Evolutionary conservation across 2,888 invertebrate species (phyloP).

Genomic region (Quadroppia sp.): DNA sequence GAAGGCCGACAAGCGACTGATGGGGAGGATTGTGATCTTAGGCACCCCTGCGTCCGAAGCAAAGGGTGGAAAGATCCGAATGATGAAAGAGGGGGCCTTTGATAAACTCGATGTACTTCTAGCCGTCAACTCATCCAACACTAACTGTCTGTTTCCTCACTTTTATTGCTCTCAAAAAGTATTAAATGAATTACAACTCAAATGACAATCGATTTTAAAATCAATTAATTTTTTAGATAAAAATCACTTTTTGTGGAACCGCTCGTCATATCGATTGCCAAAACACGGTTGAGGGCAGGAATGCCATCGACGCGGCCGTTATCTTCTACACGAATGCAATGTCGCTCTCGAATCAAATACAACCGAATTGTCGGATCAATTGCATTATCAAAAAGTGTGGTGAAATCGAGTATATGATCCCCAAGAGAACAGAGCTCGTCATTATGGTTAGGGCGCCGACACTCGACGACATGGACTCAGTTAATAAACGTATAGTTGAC

Average conservation of each 20-base stretch:
- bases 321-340: neutral
- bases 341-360: neutral
- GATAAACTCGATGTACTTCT: neutral
- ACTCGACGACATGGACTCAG: neutral
- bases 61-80: neutral
- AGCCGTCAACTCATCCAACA: neutral
- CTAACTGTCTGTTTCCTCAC: conserved; percentile 9
- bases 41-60: neutral
- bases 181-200: neutral
- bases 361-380: neutral
- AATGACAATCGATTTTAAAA: neutral
- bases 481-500: conserved; percentile 4
- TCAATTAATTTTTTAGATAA: neutral
- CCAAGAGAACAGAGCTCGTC: neutral
- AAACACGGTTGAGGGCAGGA: neutral
- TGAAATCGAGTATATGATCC: conserved; percentile 13
- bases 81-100: conserved; percentile 30
- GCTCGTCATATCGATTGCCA: conserved; percentile 15
- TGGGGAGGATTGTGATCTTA: conserved; percentile 40
- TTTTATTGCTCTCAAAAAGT: conserved; percentile 32
- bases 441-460: neutral
- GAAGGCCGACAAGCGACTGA: conserved; percentile 37
- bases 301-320: conserved; percentile 3
- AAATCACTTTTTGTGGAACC: neutral
- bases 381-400: conserved; percentile 16